phyloP scores from a whole-genome alignment of 2,113 vertebrate genomes.

The Tragelaphus strepsiceros region DNA sequence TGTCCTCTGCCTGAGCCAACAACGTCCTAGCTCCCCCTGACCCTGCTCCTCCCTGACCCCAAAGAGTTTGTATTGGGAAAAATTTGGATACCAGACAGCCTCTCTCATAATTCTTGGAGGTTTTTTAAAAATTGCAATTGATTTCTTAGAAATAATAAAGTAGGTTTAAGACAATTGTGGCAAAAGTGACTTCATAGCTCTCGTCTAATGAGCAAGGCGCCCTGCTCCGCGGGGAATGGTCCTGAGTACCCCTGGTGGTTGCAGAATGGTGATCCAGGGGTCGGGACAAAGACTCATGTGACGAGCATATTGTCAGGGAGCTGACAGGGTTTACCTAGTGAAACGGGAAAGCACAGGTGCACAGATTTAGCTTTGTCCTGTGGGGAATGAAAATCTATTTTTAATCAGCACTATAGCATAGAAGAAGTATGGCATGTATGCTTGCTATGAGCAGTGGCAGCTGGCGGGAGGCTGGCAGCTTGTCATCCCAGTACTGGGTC shows the following conservation, averaged over 20 bases:
- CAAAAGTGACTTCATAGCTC: not conserved
- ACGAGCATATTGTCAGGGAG: not conserved
- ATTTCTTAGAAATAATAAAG: not conserved
- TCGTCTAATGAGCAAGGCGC: not conserved
- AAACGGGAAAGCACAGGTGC: not conserved
- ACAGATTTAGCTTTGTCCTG: constrained; percentile 1
- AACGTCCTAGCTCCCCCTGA: fast-evolving
- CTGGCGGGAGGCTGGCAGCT: not conserved
- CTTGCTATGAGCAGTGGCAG: not conserved
- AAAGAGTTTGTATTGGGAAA: not conserved
- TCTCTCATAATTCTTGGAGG: not conserved
- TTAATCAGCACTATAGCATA: not conserved
- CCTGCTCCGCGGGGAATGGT: not conserved
- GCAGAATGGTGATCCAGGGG: fast-evolving
- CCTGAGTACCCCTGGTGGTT: not conserved
- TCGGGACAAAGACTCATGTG: not conserved
- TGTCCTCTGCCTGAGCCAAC: fast-evolving
- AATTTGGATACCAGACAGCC: not conserved
- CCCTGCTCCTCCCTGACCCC: fast-evolving
- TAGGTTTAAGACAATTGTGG: not conserved
- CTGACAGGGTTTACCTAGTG: not conserved
- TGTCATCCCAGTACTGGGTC: not conserved
- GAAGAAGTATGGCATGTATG: not conserved
- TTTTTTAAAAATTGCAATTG: not conserved
- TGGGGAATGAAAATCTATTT: constrained; percentile 46